These are phyloP conservation scores for Xanthostigma xanthostigma DNA, from an alignment of 2,888 invertebrate genomes.

Conservation along the genomic window DNA sequence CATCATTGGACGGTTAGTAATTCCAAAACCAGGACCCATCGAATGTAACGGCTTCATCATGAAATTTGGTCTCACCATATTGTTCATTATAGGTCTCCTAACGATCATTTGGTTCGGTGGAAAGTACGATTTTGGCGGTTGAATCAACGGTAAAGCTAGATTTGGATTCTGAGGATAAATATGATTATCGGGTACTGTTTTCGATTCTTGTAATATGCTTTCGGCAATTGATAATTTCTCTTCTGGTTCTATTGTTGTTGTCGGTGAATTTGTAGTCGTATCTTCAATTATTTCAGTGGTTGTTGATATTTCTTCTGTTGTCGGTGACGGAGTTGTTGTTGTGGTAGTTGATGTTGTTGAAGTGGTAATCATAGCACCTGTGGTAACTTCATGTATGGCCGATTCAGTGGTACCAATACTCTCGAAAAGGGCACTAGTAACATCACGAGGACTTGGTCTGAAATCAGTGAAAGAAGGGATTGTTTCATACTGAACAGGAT, in stretches of 20 bases:
- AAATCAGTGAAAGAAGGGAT: constrained; percentile 3
- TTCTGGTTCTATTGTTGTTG: constrained; percentile 9
- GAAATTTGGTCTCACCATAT: background rate
- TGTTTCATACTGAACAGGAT: background rate
- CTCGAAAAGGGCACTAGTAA: too few species aligned
- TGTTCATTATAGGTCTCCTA: too few species aligned
- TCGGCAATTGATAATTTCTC: too few species aligned
- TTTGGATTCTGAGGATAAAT: too few species aligned
- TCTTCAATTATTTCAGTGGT: constrained; percentile 9
- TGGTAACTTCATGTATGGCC: too few species aligned
- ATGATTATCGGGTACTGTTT: too few species aligned
- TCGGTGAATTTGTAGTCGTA: constrained; percentile 5
- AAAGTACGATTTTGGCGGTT: too few species aligned
- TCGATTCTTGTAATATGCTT: too few species aligned
- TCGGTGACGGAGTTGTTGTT: too few species aligned
- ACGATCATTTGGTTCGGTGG: too few species aligned
- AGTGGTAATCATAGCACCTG: background rate
- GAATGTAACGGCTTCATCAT: background rate
- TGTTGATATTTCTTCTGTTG: background rate
- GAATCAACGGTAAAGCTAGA: too few species aligned
- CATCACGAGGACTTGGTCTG: background rate
- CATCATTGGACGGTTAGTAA: background rate
- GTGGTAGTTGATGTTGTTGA: background rate
- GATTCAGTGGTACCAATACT: too few species aligned
- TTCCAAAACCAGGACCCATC: constrained; percentile 1